Base-by-base conservation (phyloP, 23 tunicate genomes). In the Ascidia mentula region DNA sequence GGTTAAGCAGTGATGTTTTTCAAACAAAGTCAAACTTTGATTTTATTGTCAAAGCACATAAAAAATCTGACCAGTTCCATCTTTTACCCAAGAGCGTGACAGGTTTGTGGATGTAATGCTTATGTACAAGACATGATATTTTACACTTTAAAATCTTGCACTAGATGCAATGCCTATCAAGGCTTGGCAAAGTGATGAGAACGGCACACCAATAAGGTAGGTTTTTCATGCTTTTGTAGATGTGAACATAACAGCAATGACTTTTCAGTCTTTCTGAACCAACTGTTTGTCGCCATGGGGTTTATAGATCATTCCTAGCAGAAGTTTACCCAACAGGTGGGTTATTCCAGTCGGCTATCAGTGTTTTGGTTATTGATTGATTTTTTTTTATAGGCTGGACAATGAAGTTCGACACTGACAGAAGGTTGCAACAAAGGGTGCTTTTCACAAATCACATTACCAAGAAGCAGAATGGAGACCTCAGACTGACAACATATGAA, bases 271-370 rank as follows among this genome's bases (percentile, higher is more conserved):
- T 3, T 53, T 26, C 24, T 53, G 65, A 53, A 53, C 24, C 65
- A 53, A 53, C 22, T 30, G 18, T 28, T 2, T 45, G 45, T 45
- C 45, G 60, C 36, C 42, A 77, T 38, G 69, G 37, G 60, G 53
- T 78, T 36, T 79, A 86, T 40, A 79, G 39, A 72, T 86, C 90
- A 3, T 86, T 37, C 38, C 59, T 86, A 0, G 90, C 90, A 26
- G 84, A 86, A 72, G 82, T 80, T 73, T 73, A 72, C 28, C 84
- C 84, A 34, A 79, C 90, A 70, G 84, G 90, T 86, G 37, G 76
- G 7, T 4, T 4, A 1, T 31, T 18, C 37, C 22, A 20, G 7
- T 9, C 1, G 24, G 22, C 13, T 3, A 20, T 9, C 13, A 28
- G 13, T 5, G 65, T 53, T 20, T 20, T 20, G 24, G 7, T 53